Evolutionary conservation across 2,888 invertebrate species (phyloP), one percentile per base, ranked within the genome.

Genomic region (Crocallis elinguaria): DNA sequence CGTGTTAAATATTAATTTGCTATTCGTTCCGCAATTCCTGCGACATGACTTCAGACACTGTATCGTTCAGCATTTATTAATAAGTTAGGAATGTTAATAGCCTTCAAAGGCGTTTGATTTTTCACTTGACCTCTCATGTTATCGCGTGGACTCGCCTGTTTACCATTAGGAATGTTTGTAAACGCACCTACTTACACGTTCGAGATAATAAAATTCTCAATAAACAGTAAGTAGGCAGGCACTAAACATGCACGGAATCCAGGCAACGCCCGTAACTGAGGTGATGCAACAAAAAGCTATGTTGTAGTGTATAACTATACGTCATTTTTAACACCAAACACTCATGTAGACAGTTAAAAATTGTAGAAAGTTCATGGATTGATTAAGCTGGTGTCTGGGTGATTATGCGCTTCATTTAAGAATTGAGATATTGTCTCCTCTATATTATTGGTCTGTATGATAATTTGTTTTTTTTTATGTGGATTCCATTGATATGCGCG

Each of bases 51-150:
- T 69, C 63, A 66, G 69, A 68, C 69, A 68, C 68, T 41, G 17
- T 29, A 63, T 62, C 60, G 60, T 64, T 64, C 57, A 64, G 54
- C 71, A 75, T 69, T 76, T 79, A 75, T 75, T 76, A 77, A 81
- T 78, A 73, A 74, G 73, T 69, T 66, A 75, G 67, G 79, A 83
- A 84, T 83, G 77, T 83, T 75, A 77, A 77, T 76, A 74, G 71
- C 77, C 71, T 70, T 71, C 69, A 60, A 62, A 76, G 70, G 73
- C 68, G 73, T 77, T 75, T 70, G 71, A 71, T 77, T 79, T 81
- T 82, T 79, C 68, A 71, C 71, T 76, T 78, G 76, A 79, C 78
- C 79, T 81, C 72, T 71, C 61, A 35, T 35, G 49, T 60, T 70
- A 62, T 57, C 69, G 66, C 67, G 64, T 60, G 69, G 65, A 68